phyloP scores from a whole-genome alignment of 2,797 vertebrate species.

The Geotria australis region DNA sequence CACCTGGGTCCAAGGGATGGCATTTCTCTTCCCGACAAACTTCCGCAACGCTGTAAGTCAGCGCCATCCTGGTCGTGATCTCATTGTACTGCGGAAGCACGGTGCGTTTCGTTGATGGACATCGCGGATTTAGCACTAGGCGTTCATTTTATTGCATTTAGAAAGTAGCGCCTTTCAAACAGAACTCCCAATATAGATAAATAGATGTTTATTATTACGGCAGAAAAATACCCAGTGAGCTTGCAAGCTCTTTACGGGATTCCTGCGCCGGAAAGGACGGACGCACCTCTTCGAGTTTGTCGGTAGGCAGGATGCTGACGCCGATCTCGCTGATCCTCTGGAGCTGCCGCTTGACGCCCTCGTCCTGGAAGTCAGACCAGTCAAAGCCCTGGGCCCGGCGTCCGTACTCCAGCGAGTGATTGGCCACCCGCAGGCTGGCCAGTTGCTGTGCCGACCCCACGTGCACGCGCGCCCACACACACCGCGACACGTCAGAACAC shows the following conservation, averaged over 20 bases:
- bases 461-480: neutral
- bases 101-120: no score
- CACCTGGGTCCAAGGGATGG: constrained; percentile 55
- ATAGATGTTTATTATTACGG: no score
- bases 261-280: no score
- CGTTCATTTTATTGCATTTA: no score
- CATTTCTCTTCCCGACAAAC: constrained; percentile 32
- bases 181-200: no score
- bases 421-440: constrained; percentile 44
- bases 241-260: no score
- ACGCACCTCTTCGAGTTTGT: constrained; percentile 40
- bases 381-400: constrained; percentile 34
- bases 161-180: no score
- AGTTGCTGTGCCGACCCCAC: constrained; percentile 18
- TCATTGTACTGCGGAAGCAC: constrained; percentile 32
- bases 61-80: constrained; percentile 65
- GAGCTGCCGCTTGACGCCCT: constrained; percentile 27
- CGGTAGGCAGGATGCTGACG: constrained; percentile 24
- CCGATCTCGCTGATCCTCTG: constrained; percentile 59
- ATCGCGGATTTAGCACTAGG: no score
- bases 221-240: no score
- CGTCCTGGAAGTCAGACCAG: constrained; percentile 40
- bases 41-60: constrained; percentile 44
- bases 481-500: neutral
- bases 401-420: constrained; percentile 44